These are phyloP conservation scores for Pampus argenteus DNA, from an alignment of 2,797 vertebrate genomes.

Conservation along the genomic window DNA sequence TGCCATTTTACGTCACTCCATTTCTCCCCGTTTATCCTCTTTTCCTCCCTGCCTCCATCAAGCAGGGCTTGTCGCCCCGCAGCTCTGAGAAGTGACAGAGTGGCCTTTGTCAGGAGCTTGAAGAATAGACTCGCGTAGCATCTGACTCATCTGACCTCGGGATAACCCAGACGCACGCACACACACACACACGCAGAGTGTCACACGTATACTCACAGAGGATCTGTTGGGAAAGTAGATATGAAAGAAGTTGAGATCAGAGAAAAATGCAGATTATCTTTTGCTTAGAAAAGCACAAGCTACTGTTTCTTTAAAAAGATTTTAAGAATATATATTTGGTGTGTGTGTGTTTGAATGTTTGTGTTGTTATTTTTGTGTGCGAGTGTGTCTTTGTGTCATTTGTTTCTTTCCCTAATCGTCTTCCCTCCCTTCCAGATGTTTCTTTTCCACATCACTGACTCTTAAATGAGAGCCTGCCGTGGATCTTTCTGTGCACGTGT, in stretches of 20 bases:
- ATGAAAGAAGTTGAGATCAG: neutral
- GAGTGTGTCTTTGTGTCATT: slow-evolving; percentile 62
- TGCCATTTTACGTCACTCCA: slow-evolving; percentile 43
- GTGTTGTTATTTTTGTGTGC: slow-evolving; percentile 44
- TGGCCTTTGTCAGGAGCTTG: slow-evolving; percentile 45
- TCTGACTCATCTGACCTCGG: slow-evolving; percentile 53
- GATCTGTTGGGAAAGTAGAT: neutral
- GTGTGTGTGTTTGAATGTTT: slow-evolving; percentile 14
- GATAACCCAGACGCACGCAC: slow-evolving; percentile 23
- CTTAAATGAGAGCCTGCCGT: slow-evolving; percentile 72
- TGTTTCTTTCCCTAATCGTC: slow-evolving; percentile 62
- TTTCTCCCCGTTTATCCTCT: slow-evolving; percentile 30
- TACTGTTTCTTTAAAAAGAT: slow-evolving; percentile 17
- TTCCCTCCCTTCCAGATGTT: slow-evolving; percentile 78
- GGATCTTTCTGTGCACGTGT: slow-evolving; percentile 44
- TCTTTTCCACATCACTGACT: slow-evolving; percentile 71
- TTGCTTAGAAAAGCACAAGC: neutral
- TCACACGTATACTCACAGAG: neutral
- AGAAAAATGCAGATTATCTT: neutral
- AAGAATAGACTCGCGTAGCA: slow-evolving; percentile 31
- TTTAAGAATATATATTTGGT: slow-evolving; percentile 7
- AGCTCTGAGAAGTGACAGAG: slow-evolving; percentile 44
- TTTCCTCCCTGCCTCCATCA: slow-evolving; percentile 9
- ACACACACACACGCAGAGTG: neutral
- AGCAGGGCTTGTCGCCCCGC: slow-evolving; percentile 21